A percentile compares a stretch with the other conserved stretches of the same genome.
Conservation (phyloP, 2,888 invertebrate genomes). For the Oxystoma pomonae region DNA sequence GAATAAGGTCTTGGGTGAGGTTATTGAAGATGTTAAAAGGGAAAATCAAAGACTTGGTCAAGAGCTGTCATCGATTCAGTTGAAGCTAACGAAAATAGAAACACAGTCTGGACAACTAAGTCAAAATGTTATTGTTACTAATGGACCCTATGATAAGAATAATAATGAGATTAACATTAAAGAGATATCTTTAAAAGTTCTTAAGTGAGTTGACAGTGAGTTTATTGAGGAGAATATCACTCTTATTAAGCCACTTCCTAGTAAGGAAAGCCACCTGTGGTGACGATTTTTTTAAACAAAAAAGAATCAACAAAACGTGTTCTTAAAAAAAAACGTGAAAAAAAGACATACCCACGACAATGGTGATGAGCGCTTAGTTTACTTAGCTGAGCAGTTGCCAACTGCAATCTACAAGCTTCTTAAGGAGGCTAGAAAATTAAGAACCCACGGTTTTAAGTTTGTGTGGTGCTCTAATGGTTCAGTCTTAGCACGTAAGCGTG, state of each 20-base stretch:
- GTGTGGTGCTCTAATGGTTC: neutral
- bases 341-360: too few relatives aligned
- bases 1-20: neutral
- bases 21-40: neutral
- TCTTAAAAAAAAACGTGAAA: too few relatives aligned
- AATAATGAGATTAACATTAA: neutral
- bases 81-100: neutral
- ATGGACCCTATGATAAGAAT: neutral
- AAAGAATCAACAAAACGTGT: too few relatives aligned
- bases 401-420: neutral
- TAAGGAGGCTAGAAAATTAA: neutral
- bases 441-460: neutral
- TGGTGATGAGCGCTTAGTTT: too few relatives aligned
- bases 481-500: neutral
- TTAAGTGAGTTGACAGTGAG: too few relatives aligned
- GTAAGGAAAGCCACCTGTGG: neutral
- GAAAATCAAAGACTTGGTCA: neutral
- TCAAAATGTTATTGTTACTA: neutral
- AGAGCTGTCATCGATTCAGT: neutral
- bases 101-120: neutral
- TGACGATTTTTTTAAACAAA: too few relatives aligned
- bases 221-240: too few relatives aligned
- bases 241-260: too few relatives aligned
- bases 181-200: neutral
- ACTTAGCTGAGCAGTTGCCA: neutral